Conservation (phyloP, 2,113 vertebrate species). For the Pimephales promelas region DNA sequence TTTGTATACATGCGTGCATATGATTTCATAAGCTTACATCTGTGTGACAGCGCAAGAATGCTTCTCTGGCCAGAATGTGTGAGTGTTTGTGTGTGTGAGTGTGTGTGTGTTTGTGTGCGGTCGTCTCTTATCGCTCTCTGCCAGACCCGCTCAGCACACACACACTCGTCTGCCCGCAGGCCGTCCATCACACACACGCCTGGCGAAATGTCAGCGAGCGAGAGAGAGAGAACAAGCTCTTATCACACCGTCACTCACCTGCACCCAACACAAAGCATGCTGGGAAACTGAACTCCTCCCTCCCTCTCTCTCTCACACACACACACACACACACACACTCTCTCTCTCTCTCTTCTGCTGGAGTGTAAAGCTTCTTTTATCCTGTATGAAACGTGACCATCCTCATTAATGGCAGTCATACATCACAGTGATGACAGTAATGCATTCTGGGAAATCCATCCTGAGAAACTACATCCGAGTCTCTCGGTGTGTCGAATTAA, state of each 20-base stretch:
- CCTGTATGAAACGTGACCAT: background rate
- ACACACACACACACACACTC: no score
- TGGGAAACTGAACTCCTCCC: background rate
- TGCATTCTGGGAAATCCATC: background rate
- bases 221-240: constrained; percentile 10
- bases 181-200: constrained; percentile 73
- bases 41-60: constrained; percentile 2
- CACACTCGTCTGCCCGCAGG: constrained; percentile 74
- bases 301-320: background rate
- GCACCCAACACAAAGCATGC: constrained; percentile 20
- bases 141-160: constrained; percentile 71
- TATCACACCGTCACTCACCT: constrained; percentile 24
- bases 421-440: background rate
- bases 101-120: constrained; percentile 20
- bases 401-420: background rate
- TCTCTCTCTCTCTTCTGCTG: background rate
- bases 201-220: constrained; percentile 69
- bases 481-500: background rate
- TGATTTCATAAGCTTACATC: constrained; percentile 11
- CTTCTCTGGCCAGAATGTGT: constrained; percentile 18
- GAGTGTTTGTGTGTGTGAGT: constrained; percentile 9
- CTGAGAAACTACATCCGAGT: background rate
- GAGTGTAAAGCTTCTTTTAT: background rate
- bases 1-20: constrained; percentile 7
- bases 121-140: constrained; percentile 72